These are phyloP conservation scores for Coluber constrictor DNA, from an alignment of 2,797 vertebrate species.

Conservation along the genomic window DNA sequence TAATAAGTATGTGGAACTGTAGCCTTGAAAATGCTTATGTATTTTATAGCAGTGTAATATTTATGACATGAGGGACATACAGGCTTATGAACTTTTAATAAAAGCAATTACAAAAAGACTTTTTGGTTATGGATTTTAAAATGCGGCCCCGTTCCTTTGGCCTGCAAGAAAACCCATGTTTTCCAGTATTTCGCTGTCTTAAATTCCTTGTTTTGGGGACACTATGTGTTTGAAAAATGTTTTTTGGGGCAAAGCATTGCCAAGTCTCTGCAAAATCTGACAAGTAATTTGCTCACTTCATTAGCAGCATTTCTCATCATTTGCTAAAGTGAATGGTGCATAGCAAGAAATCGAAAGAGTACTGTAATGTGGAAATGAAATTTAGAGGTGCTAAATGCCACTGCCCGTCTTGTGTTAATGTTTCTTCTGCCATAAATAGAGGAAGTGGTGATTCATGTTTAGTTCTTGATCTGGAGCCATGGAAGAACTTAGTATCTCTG, in stretches of 20 bases:
- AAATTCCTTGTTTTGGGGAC: background rate
- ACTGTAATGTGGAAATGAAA: conserved; percentile 49
- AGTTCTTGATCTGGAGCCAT: conserved; percentile 39
- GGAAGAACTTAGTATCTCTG: conserved; percentile 36
- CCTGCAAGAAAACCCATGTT: background rate
- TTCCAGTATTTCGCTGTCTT: background rate
- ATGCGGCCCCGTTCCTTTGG: background rate
- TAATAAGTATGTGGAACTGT: background rate
- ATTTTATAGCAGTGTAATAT: background rate
- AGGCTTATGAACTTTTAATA: background rate
- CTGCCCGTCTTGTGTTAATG: conserved; percentile 54
- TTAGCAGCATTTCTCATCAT: background rate
- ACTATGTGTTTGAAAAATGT: background rate
- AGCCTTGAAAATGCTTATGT: background rate
- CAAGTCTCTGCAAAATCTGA: background rate
- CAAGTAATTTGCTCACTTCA: background rate
- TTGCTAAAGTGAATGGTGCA: conserved; percentile 19
- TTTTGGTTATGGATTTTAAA: background rate
- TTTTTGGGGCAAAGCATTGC: background rate
- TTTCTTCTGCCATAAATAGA: conserved; percentile 62
- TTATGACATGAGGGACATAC: background rate
- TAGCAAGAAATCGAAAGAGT: conserved; percentile 32
- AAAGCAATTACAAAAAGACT: background rate
- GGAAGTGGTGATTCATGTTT: conserved; percentile 59
- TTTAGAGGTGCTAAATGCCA: conserved; percentile 49